Evolutionary conservation across 2,888 invertebrate species (phyloP).

Genomic region (Ferdinandea cuprea): DNA sequence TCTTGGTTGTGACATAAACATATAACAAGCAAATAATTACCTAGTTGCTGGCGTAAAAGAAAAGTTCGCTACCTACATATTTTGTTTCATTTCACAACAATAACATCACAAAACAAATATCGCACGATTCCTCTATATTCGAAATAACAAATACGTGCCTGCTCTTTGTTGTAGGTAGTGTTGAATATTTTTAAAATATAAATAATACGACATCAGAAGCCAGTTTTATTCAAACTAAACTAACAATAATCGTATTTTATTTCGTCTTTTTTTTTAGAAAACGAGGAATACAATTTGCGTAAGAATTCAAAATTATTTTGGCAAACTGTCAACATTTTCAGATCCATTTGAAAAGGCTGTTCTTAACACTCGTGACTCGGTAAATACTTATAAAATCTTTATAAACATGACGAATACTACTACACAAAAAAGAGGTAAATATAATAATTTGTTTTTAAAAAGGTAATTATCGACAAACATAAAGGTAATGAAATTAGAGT

Average conservation of each 20-base stretch:
- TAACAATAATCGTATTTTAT: conserved; percentile 19
- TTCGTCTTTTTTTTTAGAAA: not conserved
- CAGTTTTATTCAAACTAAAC: conserved; percentile 7
- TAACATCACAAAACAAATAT: conserved; percentile 1
- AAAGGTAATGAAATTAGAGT: conserved; percentile 4
- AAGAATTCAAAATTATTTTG: conserved; percentile 50
- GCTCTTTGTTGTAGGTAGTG: not conserved
- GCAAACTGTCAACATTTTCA: conserved; percentile 36
- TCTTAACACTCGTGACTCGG: conserved; percentile 17
- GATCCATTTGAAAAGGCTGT: not conserved
- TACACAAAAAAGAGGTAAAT: conserved; percentile 1
- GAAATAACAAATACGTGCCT: not conserved
- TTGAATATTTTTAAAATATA: not conserved
- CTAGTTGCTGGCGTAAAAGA: not conserved
- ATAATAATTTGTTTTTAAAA: not conserved
- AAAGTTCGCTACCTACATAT: too few species aligned
- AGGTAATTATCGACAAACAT: not conserved
- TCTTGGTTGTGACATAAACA: too few species aligned
- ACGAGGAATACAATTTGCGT: conserved; percentile 29
- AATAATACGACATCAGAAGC: not conserved
- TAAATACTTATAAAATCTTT: not conserved
- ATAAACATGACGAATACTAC: not conserved
- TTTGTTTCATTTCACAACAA: conserved; percentile 11
- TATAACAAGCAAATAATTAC: not conserved
- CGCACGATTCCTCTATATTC: too few species aligned